A percentile compares a stretch with the other conserved stretches of the same genome.
Evolutionary conservation across 2,113 vertebrate genomes (phyloP).

Genomic region (Tetraodon nigroviridis): DNA sequence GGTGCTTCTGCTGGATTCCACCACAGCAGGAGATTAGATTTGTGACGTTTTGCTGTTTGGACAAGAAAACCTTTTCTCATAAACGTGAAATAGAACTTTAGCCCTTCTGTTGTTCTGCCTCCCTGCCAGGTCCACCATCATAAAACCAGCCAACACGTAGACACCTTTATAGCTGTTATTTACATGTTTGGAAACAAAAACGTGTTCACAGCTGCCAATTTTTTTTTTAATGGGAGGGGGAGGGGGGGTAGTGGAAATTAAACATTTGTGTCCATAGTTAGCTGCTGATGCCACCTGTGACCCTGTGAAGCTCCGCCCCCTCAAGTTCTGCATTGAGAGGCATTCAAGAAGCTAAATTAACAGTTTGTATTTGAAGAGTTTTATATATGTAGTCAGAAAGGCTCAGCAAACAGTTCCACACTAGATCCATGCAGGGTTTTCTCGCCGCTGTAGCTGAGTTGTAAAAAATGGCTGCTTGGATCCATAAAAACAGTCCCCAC

Average conservation of each 20-base stretch:
- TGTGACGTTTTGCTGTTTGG: not conserved
- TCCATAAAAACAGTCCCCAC: not conserved
- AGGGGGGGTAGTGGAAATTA: no score
- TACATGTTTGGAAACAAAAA: not conserved
- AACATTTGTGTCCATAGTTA: no score
- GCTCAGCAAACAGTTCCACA: no score
- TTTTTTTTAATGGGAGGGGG: no score
- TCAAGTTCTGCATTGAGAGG: no score
- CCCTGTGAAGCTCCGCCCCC: no score
- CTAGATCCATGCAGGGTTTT: no score
- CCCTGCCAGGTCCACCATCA: slow-evolving; percentile 5
- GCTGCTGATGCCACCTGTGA: no score
- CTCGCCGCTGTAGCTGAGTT: not conserved
- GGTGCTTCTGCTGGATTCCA: not conserved
- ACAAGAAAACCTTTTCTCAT: not conserved
- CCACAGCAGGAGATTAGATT: not conserved
- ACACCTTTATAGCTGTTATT: slow-evolving; percentile 18
- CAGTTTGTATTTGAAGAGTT: no score
- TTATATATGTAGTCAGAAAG: no score
- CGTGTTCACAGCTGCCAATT: not conserved
- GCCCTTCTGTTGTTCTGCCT: not conserved
- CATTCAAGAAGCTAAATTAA: no score
- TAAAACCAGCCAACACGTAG: slow-evolving; percentile 3
- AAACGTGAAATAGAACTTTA: not conserved
- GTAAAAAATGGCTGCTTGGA: not conserved